phyloP scores from a whole-genome alignment of 2,888 invertebrate genomes.

The Galeopsomyia nigrocyanea region DNA sequence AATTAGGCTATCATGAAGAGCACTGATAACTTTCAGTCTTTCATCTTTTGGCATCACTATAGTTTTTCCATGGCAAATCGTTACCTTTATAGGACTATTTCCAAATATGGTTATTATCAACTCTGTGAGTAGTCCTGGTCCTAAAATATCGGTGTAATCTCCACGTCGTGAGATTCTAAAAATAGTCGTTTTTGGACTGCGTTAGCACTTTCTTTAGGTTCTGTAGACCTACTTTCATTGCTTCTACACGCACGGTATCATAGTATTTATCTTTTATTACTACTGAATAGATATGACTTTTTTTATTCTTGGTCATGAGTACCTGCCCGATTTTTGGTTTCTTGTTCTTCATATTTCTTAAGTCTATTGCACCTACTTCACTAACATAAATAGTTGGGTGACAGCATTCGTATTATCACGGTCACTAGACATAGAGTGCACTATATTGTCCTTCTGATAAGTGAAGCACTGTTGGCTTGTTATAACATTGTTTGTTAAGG shows the following conservation, averaged over 20 bases:
- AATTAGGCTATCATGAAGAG: conserved; percentile 40
- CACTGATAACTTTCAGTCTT: conserved; percentile 36
- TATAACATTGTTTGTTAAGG: no score
- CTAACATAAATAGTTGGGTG: no score
- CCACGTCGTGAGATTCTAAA: conserved; percentile 36
- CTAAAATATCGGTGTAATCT: conserved; percentile 27
- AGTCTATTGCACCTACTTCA: conserved; percentile 35
- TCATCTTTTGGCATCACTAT: background rate
- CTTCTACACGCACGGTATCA: background rate
- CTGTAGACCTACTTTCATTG: background rate
- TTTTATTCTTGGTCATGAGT: conserved; percentile 10
- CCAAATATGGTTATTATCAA: conserved; percentile 15
- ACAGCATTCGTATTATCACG: no score
- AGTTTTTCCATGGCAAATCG: no score
- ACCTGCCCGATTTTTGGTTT: conserved; percentile 29
- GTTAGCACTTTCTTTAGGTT: background rate
- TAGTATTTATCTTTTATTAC: conserved; percentile 29
- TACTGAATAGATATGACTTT: conserved; percentile 21
- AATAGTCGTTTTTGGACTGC: background rate
- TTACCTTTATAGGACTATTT: background rate
- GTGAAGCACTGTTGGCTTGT: no score
- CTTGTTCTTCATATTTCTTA: background rate
- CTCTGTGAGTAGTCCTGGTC: background rate
- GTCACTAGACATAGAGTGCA: no score
- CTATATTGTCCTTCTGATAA: no score